A percentile compares a stretch with the other conserved stretches of the same genome.
Conservation (phyloP, 1,140 invertebrate genomes). For the Atta colombica region DNA sequence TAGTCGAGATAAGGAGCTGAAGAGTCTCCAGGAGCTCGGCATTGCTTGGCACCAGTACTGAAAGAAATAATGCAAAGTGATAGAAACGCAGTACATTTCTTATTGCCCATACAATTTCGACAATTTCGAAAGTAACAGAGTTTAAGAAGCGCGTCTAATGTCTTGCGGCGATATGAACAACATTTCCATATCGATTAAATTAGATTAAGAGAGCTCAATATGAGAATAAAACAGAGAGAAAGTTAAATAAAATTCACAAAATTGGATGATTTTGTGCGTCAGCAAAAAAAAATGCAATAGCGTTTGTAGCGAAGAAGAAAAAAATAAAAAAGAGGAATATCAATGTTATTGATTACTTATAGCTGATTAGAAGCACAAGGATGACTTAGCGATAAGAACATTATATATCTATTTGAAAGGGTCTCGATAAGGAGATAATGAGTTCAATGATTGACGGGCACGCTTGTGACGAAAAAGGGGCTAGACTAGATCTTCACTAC, state of each 20-base stretch:
- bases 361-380: conserved; percentile 12
- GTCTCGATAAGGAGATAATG: conserved; percentile 49
- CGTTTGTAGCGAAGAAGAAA: neutral
- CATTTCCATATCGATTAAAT: neutral
- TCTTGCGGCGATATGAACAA: neutral
- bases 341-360: conserved; percentile 47
- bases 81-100: conserved; percentile 14
- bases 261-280: neutral
- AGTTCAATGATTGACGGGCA: conserved; percentile 31
- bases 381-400: conserved; percentile 39
- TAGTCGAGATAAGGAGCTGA: conserved; percentile 68
- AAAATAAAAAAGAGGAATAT: conserved; percentile 10
- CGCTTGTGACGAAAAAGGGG: neutral
- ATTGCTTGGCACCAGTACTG: neutral
- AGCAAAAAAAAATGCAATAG: neutral
- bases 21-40: conserved; percentile 42
- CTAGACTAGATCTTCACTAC: neutral
- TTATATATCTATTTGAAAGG: conserved; percentile 35
- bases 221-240: neutral
- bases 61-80: conserved; percentile 17
- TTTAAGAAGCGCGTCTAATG: neutral
- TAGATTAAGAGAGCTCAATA: neutral
- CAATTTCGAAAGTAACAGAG: neutral
- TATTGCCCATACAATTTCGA: conserved; percentile 21
- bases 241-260: neutral